A percentile compares a stretch with the other conserved stretches of the same genome.
phyloP scores from a whole-genome alignment of 1,140 invertebrate genomes.

The Drosophila nigromelanica region DNA sequence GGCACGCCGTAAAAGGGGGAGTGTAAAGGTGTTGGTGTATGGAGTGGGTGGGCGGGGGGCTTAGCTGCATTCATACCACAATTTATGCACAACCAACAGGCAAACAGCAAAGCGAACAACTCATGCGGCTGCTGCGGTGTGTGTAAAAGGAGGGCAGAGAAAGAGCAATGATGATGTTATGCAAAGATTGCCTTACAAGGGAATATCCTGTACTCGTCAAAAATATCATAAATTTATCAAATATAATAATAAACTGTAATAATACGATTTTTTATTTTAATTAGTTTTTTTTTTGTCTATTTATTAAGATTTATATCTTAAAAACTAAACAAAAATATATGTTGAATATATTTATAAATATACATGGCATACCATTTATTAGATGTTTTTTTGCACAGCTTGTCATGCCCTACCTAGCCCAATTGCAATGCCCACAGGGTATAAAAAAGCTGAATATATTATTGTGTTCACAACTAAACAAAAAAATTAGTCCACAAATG shows the following conservation, averaged over 20 bases:
- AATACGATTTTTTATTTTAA: too few relatives aligned
- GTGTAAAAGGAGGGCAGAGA: slow-evolving; percentile 30
- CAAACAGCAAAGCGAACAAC: slow-evolving; percentile 67
- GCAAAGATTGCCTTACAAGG: not conserved
- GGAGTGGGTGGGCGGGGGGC: not conserved
- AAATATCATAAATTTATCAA: too few relatives aligned
- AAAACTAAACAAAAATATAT: too few relatives aligned
- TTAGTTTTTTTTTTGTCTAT: too few relatives aligned
- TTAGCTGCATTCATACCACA: slow-evolving; percentile 53
- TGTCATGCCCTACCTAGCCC: too few relatives aligned
- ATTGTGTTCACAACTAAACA: not conserved
- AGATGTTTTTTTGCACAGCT: too few relatives aligned
- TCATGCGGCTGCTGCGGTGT: slow-evolving; percentile 54
- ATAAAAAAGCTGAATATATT: slow-evolving; percentile 3
- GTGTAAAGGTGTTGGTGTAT: too few relatives aligned
- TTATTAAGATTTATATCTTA: too few relatives aligned
- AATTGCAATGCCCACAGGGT: not conserved
- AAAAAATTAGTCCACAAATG: slow-evolving; percentile 20
- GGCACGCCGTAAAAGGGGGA: not conserved
- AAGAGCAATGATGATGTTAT: not conserved
- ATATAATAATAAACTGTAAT: too few relatives aligned
- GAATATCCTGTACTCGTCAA: not conserved
- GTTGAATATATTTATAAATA: too few relatives aligned
- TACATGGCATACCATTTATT: too few relatives aligned
- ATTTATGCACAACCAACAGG: slow-evolving; percentile 73